Conservation (phyloP, 2,888 invertebrate species). For the Mycogona germanica region DNA sequence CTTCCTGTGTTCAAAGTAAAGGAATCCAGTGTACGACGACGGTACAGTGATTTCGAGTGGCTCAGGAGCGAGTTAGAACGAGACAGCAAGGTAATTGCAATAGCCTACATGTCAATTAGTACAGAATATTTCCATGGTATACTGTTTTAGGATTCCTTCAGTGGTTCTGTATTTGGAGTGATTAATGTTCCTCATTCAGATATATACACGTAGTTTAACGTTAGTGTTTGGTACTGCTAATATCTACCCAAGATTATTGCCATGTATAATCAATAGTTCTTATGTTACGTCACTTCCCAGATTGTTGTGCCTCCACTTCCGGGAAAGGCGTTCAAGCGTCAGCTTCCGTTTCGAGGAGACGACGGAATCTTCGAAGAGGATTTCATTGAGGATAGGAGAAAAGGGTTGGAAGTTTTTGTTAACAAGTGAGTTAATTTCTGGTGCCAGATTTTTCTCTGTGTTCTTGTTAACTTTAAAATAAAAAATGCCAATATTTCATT, state of each 20-base stretch:
- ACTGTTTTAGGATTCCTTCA: too few species aligned
- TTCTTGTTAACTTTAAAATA: neutral
- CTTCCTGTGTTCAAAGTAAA: conserved; percentile 98
- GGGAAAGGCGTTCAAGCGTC: conserved; percentile 96
- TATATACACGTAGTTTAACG: too few species aligned
- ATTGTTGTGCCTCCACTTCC: conserved; percentile 98
- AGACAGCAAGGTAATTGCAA: conserved; percentile 77
- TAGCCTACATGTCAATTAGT: too few species aligned
- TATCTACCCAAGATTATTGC: too few species aligned
- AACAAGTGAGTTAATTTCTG: conserved; percentile 62
- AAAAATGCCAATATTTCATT: neutral
- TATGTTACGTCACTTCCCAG: too few species aligned
- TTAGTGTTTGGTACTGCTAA: too few species aligned
- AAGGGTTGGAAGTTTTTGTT: conserved; percentile 92
- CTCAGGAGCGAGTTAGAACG: conserved; percentile 95
- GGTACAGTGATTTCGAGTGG: conserved; percentile 99
- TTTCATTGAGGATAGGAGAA: conserved; percentile 97
- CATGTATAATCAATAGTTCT: too few species aligned
- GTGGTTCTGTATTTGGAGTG: too few species aligned
- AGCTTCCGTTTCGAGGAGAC: conserved; percentile 95
- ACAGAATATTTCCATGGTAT: too few species aligned
- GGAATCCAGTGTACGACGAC: conserved; percentile 90
- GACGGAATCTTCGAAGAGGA: conserved; percentile 99
- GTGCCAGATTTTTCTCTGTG: neutral
- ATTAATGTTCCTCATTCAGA: too few species aligned